Conservation (phyloP, 1,140 invertebrate genomes). For the Bilobella aurantiaca region DNA sequence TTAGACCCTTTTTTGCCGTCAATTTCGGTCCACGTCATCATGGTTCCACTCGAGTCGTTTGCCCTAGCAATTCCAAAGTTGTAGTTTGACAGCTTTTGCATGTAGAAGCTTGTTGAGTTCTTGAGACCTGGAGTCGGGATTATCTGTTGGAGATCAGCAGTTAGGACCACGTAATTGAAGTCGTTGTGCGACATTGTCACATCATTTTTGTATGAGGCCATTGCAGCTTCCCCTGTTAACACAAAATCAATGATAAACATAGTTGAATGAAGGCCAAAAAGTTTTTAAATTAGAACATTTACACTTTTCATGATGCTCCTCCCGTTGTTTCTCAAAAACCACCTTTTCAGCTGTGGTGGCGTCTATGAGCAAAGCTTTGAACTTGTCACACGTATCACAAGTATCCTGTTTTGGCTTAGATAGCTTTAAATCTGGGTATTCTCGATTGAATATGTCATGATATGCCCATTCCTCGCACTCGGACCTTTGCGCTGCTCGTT, state of each 20-base stretch:
- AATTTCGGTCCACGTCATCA: background rate
- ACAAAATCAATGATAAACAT: background rate
- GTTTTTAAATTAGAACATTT: background rate
- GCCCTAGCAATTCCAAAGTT: background rate
- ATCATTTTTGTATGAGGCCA: background rate
- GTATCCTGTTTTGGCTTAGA: background rate
- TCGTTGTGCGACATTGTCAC: background rate
- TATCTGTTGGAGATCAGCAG: background rate
- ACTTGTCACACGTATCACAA: conserved; percentile 2
- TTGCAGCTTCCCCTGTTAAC: too few relatives aligned
- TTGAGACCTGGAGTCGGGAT: background rate
- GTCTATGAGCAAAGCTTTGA: background rate
- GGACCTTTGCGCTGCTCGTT: background rate
- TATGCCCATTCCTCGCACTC: background rate
- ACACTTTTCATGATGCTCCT: background rate
- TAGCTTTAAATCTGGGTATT: background rate
- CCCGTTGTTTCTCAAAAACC: background rate
- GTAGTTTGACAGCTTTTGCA: background rate
- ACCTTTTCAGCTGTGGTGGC: background rate
- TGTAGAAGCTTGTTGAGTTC: background rate
- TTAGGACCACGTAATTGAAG: background rate
- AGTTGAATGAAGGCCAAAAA: background rate
- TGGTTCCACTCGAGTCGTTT: background rate
- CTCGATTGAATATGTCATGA: background rate
- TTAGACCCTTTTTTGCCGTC: too few relatives aligned